Base-by-base conservation (phyloP, 2,888 invertebrate species). In the Tineola bisselliella region DNA sequence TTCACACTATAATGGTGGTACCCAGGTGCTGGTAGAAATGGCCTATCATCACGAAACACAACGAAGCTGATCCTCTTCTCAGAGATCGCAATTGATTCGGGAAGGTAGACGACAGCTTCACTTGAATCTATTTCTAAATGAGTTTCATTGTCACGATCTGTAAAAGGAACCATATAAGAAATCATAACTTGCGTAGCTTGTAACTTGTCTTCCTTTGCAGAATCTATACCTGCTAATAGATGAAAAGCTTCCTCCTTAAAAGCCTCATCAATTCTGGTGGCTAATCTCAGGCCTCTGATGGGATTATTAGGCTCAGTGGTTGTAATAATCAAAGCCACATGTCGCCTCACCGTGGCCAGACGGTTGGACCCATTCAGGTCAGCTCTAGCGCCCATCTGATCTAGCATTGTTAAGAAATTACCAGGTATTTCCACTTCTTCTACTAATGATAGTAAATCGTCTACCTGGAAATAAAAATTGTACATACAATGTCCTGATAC, bases 1-100 rank as follows among this genome's bases (percentile, higher is more conserved):
- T 82, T 84, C 58, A 88, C 82, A 30, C 66, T 57, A 62, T 61
- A 68, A 15, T 62, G 44, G 43, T 64, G 60, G 0, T 61, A 61
- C n/a, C 13, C 38, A 18, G 59, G 59, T 43, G 59, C 38, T 11
- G 57, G 56, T 0, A 30, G 73, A 69, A 88, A 88, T 54, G 87
- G 87, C 17, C 80, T 73, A 64, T 86, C 83, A 65, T 81, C 86
- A 1, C 84, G 70, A 70, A 87, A 88, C 58, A 84, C 79, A 10
- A 87, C 81, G 70, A 88, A 88, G 64, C 86, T 86, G 67, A 88
- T 73, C 17, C 87, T 76, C 0, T 76, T 71, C 0, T 70, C 60
- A 0, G 75, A 65, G 6, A 65, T 65, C 0, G 74, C 66, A 13
- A 86, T 73, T 0, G 81, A 81, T 15, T 66, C 68, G 0, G 88